Base-by-base conservation (phyloP, 2,888 invertebrate species). In the Limnephilus lunatus region DNA sequence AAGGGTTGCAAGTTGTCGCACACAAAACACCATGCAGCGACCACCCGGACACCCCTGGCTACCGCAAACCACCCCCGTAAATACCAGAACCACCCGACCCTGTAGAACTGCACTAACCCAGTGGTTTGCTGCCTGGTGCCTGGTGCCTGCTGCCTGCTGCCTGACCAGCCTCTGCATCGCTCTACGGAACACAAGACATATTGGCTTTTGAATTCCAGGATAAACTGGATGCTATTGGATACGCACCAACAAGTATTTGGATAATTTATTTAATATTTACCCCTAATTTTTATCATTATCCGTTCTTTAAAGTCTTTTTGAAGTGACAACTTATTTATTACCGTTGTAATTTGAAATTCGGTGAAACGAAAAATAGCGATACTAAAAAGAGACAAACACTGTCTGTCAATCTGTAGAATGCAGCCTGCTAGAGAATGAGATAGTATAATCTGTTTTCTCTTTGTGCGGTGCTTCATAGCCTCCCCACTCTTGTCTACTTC, bases 1-100 rank as follows among this genome's bases (percentile, higher is more conserved):
- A 19, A 35, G 91, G 91, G 80, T 83, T 39, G 87, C 87, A 91
- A 91, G 91, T 91, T 91, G 91, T 91, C 91, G 87, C 82, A 87
- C 91, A 87, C 87, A 87, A 87, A 35, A 89, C 81, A 89, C 89
- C 80, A 35, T 32, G 82, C 32, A 53, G 30, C 68, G 85, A 53
- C 90, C 48, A 85, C 85, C 68, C 83, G 31, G 31, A 30, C 48
- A 82, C 30, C 48, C 44, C 31, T 32, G 48, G 30, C 39, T 82
- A 85, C 86, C 87, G 48, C 91, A 91, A 87, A n/a, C 86, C 87
- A 81, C 91, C 87, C 44, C 86, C 48, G 25, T 68, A 90, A 82
- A 85, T 80, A 32, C 89, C 81, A 35, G 89, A 31, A 53, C 87
- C 53, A 80, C 83, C 31, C 32, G 19, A 19, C 15, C 25, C 35